phyloP scores from a whole-genome alignment of 2,888 invertebrate genomes.

The Eulithis prunata region DNA sequence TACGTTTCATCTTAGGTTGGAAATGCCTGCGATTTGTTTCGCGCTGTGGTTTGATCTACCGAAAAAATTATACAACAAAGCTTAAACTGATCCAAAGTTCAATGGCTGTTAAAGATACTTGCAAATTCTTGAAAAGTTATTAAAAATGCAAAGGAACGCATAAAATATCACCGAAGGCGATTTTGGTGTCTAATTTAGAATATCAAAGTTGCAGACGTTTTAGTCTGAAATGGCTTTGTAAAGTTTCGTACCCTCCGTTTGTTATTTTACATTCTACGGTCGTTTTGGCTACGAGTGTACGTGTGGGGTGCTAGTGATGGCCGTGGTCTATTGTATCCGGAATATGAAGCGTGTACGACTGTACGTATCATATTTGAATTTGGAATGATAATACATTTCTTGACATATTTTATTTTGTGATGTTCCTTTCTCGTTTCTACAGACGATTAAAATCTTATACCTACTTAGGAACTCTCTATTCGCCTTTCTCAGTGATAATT shows the following conservation, averaged over 20 bases:
- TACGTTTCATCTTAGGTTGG: too few species aligned
- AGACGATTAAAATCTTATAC: too few species aligned
- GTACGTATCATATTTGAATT: neutral
- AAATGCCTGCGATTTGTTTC: too few species aligned
- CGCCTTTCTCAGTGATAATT: too few species aligned
- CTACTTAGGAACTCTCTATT: too few species aligned
- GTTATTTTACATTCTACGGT: constrained; percentile 44
- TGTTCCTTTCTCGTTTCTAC: too few species aligned
- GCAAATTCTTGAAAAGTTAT: neutral
- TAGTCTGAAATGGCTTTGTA: constrained; percentile 23
- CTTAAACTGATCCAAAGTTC: too few species aligned
- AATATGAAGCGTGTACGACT: neutral
- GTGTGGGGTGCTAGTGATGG: constrained; percentile 26
- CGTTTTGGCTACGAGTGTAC: constrained; percentile 25
- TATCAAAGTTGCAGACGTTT: constrained; percentile 40
- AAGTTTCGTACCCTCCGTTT: constrained; percentile 32
- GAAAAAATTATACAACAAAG: too few species aligned
- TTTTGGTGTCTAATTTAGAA: constrained; percentile 45
- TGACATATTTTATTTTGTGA: too few species aligned
- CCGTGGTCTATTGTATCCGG: neutral
- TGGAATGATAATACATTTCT: too few species aligned
- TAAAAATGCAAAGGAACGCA: constrained; percentile 10
- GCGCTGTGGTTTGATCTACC: too few species aligned
- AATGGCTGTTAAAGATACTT: too few species aligned
- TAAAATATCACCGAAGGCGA: constrained; percentile 25